A percentile compares a stretch with the other conserved stretches of the same genome.
These are phyloP conservation scores for Xanthorhoe spadicearia DNA, from an alignment of 2,888 invertebrate genomes.

Conservation along the genomic window DNA sequence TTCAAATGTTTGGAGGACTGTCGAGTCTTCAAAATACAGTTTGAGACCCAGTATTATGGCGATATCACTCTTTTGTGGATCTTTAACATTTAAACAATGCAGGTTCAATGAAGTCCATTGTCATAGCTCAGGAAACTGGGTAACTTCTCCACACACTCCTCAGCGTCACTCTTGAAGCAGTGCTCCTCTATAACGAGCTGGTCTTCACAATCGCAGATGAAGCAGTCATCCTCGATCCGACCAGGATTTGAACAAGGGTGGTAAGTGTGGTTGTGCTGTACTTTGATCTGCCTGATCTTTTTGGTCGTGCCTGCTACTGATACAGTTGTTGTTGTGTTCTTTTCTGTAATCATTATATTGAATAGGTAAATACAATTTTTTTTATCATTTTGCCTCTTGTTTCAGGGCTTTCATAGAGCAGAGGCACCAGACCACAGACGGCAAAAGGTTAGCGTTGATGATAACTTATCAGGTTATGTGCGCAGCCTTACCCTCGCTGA, in stretches of 20 bases:
- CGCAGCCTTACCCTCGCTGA: no score
- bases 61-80: no score
- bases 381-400: no score
- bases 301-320: background rate
- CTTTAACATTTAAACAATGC: background rate
- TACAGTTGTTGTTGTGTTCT: slow-evolving; percentile 3
- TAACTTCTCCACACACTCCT: slow-evolving; percentile 49
- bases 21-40: no score
- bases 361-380: no score
- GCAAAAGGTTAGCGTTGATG: no score
- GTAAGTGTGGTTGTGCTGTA: slow-evolving; percentile 56
- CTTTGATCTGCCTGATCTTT: background rate
- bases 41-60: no score
- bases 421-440: no score
- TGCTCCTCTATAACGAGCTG: slow-evolving; percentile 61
- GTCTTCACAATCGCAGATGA: slow-evolving; percentile 65
- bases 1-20: no score
- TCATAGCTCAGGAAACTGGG: slow-evolving; percentile 57
- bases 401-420: no score
- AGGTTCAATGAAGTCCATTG: background rate
- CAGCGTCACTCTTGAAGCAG: slow-evolving; percentile 62
- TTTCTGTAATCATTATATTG: slow-evolving; percentile 8
- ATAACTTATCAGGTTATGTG: no score
- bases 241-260: slow-evolving; percentile 58
- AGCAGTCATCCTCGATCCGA: slow-evolving; percentile 61